phyloP scores from a whole-genome alignment of 2,113 vertebrate species.

The Plecturocebus donacophilus region DNA sequence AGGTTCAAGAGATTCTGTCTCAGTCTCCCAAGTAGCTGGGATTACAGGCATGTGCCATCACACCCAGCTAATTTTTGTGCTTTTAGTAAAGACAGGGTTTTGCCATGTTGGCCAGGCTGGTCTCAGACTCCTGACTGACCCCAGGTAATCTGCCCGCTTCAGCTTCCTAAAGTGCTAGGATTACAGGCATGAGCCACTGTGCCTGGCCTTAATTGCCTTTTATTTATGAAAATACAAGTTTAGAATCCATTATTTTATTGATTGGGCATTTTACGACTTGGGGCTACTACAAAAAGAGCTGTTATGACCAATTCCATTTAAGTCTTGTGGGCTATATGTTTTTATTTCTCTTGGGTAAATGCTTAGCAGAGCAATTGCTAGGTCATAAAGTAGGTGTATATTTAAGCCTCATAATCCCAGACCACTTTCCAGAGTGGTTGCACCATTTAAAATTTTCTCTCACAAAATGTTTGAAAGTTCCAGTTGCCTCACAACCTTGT shows the following conservation, averaged over 20 bases:
- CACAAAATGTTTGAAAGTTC: neutral
- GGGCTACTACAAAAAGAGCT: neutral
- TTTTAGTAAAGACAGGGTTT: no score
- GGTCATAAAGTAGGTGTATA: neutral
- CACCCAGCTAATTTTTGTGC: no score
- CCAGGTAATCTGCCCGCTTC: no score
- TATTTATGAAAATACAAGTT: neutral
- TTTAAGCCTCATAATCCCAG: neutral
- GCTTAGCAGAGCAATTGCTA: neutral
- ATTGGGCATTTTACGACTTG: neutral
- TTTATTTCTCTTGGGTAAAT: conserved; percentile 18
- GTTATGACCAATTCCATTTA: neutral
- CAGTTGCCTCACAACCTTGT: neutral
- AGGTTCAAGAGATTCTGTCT: no score
- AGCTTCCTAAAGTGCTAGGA: neutral
- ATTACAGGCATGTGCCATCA: no score
- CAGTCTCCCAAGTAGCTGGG: no score
- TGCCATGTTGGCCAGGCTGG: neutral
- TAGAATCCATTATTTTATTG: neutral
- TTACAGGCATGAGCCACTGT: neutral
- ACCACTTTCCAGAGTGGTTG: neutral
- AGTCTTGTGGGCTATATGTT: neutral
- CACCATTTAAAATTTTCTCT: neutral
- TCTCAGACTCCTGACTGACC: neutral
- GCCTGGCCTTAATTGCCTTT: neutral